Percentiles rank a stretch among this genome's conserved stretches.
Conservation (phyloP, 2,797 vertebrate species). For the Notoglanidium macrostoma region DNA sequence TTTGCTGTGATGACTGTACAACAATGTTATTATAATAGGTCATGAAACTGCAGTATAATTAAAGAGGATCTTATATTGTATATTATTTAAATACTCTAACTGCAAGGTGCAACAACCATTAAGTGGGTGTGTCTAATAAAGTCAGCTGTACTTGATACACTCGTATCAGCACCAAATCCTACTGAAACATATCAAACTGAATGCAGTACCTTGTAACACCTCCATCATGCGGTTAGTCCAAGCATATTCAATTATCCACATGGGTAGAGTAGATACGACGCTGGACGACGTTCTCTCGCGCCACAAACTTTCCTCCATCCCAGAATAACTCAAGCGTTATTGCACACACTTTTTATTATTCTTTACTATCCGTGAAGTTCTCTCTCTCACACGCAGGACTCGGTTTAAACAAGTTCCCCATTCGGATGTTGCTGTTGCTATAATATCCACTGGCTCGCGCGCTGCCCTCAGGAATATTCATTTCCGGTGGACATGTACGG, state of each 20-base stretch:
- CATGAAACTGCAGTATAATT: not conserved
- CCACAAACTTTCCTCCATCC: slow-evolving; percentile 56
- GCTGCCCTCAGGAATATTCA: not conserved
- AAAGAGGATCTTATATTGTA: not conserved
- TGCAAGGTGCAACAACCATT: not conserved
- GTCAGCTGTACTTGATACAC: not conserved
- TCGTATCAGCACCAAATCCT: not conserved
- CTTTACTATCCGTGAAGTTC: not conserved
- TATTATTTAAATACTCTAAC: not conserved
- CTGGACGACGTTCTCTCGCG: slow-evolving; percentile 3
- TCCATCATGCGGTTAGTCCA: slow-evolving; percentile 68
- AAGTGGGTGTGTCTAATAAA: not conserved
- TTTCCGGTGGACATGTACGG: slow-evolving; percentile 62
- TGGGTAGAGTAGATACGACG: slow-evolving; percentile 49
- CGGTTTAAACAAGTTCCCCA: too few relatives aligned
- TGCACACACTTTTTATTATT: not conserved
- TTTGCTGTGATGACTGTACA: not conserved
- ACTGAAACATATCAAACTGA: too few relatives aligned
- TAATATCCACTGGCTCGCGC: not conserved
- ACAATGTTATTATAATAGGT: not conserved
- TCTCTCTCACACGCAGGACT: not conserved
- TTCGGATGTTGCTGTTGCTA: not conserved
- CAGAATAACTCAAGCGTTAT: not conserved
- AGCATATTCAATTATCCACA: slow-evolving; percentile 73
- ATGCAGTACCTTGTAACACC: slow-evolving; percentile 62